Conservation (phyloP, 2,888 invertebrate species). For the Dastarcus helophoroides region DNA sequence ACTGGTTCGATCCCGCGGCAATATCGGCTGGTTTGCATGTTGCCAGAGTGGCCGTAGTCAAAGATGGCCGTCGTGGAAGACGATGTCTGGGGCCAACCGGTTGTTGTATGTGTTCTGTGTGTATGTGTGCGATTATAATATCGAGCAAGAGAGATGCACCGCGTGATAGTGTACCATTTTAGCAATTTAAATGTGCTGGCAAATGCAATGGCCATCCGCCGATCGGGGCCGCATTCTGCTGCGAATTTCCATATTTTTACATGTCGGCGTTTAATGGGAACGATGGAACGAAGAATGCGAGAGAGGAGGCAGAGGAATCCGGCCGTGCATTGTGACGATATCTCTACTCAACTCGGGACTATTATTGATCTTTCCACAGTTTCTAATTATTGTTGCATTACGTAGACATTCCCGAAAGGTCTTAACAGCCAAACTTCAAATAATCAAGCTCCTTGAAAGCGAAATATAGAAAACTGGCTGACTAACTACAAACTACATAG, state of each 20-base stretch:
- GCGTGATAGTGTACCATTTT: slow-evolving; percentile 38
- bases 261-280: slow-evolving; percentile 15
- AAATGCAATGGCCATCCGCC: slow-evolving; percentile 34
- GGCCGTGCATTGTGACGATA: slow-evolving; percentile 26
- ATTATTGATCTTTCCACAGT: slow-evolving; percentile 24
- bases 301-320: slow-evolving; percentile 11
- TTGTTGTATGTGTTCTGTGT: slow-evolving; percentile 38
- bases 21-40: slow-evolving; percentile 25
- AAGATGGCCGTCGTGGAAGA: slow-evolving; percentile 32
- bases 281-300: slow-evolving; percentile 20
- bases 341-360: no score
- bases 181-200: slow-evolving; percentile 39
- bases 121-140: slow-evolving; percentile 39
- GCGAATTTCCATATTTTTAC: slow-evolving; percentile 31
- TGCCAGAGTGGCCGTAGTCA: slow-evolving; percentile 23
- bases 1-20: slow-evolving; percentile 11
- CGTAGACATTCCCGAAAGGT: no score
- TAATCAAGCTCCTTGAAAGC: no score
- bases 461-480: no score
- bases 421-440: no score
- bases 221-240: slow-evolving; percentile 27
- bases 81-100: slow-evolving; percentile 34
- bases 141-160: slow-evolving; percentile 32
- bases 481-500: no score
- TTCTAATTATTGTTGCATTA: no score